These are phyloP conservation scores for Rhysida immarginata DNA, from an alignment of 1,140 invertebrate species.

Conservation along the genomic window DNA sequence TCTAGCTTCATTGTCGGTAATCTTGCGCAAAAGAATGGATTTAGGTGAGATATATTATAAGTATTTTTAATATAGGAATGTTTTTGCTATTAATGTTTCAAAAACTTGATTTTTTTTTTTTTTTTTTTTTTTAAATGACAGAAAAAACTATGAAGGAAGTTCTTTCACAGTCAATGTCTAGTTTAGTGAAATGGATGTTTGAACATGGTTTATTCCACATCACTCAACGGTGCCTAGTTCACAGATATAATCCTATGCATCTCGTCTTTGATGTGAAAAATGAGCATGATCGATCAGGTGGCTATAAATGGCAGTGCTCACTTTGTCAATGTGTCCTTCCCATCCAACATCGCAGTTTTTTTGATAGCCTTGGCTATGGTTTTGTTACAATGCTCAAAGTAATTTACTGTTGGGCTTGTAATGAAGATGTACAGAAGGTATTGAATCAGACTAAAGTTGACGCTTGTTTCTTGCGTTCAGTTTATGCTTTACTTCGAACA, in stretches of 20 bases:
- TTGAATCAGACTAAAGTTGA: background rate
- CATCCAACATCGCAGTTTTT: conserved; percentile 7
- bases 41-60: background rate
- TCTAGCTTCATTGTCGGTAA: background rate
- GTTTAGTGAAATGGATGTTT: conserved; percentile 9
- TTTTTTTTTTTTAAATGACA: background rate
- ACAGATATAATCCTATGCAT: conserved; percentile 1
- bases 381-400: background rate
- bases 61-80: background rate
- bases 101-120: background rate
- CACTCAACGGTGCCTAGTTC: background rate
- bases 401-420: conserved; percentile 9
- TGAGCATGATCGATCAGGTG: background rate
- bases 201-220: conserved; percentile 9
- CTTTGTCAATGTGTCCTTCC: background rate
- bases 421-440: conserved; percentile 4
- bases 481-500: background rate
- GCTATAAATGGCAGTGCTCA: conserved; percentile 9
- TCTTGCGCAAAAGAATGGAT: background rate
- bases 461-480: conserved; percentile 7
- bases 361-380: background rate
- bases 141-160: conserved; percentile 1
- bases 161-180: background rate
- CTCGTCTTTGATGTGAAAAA: background rate
- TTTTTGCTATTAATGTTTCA: background rate